These are phyloP conservation scores for Yponomeuta evonymella DNA, from an alignment of 2,888 invertebrate genomes.

Conservation along the genomic window DNA sequence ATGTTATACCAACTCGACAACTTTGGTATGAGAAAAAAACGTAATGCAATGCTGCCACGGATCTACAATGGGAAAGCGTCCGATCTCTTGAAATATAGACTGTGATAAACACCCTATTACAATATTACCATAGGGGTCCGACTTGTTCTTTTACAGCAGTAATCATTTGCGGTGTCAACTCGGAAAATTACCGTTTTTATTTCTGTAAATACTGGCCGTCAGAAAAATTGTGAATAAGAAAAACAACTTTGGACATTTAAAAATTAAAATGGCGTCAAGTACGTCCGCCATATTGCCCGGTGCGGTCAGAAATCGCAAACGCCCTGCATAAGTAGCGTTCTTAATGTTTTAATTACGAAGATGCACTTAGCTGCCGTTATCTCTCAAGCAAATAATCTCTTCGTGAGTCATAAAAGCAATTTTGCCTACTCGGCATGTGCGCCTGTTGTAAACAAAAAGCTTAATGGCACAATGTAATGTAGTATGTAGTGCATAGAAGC, in stretches of 20 bases:
- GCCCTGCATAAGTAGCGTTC: slow-evolving; percentile 40
- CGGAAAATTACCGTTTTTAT: not conserved
- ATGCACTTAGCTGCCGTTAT: slow-evolving; percentile 48
- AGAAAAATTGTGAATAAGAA: not conserved
- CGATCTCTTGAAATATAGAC: not conserved
- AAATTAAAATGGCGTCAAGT: not conserved
- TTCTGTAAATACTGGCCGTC: not conserved
- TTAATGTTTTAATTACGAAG: slow-evolving; percentile 62
- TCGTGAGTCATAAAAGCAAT: slow-evolving; percentile 50
- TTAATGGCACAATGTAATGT: not conserved
- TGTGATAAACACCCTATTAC: slow-evolving; percentile 55
- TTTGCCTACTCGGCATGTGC: slow-evolving; percentile 22
- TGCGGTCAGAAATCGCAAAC: slow-evolving; percentile 39
- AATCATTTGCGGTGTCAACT: slow-evolving; percentile 17
- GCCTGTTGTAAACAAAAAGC: slow-evolving; percentile 4
- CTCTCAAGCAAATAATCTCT: slow-evolving; percentile 26
- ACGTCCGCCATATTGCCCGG: not conserved
- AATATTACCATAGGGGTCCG: slow-evolving; percentile 55
- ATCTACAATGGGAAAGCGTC: slow-evolving; percentile 1
- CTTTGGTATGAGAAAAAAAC: slow-evolving; percentile 1
- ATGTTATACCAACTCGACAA: slow-evolving; percentile 3
- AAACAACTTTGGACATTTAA: not conserved
- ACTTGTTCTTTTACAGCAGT: slow-evolving; percentile 27
- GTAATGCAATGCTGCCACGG: not conserved
- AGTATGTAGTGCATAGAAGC: not conserved